These are phyloP conservation scores for Leucopsar rothschildi DNA, from an alignment of 2,113 vertebrate species.

Conservation along the genomic window DNA sequence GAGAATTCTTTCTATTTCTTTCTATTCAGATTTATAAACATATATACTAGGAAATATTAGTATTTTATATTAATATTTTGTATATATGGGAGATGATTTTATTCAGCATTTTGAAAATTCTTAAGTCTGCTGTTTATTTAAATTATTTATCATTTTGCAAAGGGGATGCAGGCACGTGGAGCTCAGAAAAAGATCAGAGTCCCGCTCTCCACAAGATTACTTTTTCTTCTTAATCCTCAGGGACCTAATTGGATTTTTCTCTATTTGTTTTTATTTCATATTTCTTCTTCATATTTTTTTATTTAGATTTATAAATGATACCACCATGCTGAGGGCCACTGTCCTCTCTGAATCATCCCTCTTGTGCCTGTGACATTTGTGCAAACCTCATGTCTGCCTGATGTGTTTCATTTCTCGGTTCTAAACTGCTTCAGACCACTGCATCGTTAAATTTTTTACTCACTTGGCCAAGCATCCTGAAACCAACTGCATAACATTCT, in stretches of 20 bases:
- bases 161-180: neutral
- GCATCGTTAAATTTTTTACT: neutral
- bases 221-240: slow-evolving; percentile 16
- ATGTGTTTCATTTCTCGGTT: accelerated
- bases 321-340: neutral
- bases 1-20: neutral
- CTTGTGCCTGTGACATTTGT: neutral
- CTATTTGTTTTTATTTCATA: neutral
- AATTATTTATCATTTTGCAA: slow-evolving; percentile 42
- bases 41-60: neutral
- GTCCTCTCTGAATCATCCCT: neutral
- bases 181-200: slow-evolving; percentile 20
- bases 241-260: neutral
- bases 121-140: slow-evolving; percentile 4
- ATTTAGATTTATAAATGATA: slow-evolving; percentile 19
- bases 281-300: neutral
- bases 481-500: slow-evolving; percentile 5
- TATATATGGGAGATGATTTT: neutral
- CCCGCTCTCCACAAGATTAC: neutral
- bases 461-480: slow-evolving; percentile 1
- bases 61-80: slow-evolving; percentile 4
- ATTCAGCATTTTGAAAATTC: slow-evolving; percentile 4
- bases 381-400: neutral
- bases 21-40: slow-evolving; percentile 8
- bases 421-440: neutral